phyloP scores from a whole-genome alignment of 2,113 vertebrate genomes.

The Prolemur simus region DNA sequence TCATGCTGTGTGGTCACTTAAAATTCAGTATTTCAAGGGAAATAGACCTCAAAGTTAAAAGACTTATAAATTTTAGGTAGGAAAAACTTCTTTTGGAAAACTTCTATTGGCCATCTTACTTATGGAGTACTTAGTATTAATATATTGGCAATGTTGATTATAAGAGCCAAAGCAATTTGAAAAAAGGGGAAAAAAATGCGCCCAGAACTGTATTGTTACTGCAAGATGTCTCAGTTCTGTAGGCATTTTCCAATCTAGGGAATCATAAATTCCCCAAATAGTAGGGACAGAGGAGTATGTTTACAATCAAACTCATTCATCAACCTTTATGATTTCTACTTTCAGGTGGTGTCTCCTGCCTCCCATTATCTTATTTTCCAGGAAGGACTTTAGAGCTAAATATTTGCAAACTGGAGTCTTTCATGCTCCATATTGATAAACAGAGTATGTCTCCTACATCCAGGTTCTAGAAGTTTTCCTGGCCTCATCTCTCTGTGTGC shows the following conservation, averaged over 20 bases:
- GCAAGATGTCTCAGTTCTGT: not conserved
- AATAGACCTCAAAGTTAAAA: not conserved
- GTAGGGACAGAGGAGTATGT: not conserved
- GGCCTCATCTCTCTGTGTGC: not conserved
- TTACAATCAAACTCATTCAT: constrained; percentile 20
- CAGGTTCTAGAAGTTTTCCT: not conserved
- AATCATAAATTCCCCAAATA: not conserved
- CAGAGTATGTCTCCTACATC: not conserved
- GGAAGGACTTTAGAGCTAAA: not conserved
- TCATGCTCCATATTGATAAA: not conserved
- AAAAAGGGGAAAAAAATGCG: not conserved
- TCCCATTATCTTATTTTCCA: not conserved
- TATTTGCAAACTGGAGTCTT: not conserved
- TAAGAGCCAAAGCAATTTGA: not conserved
- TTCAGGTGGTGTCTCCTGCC: not conserved
- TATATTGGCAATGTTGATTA: not conserved
- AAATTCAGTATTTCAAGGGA: not conserved
- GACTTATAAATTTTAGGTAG: not conserved
- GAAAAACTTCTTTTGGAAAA: constrained; percentile 29
- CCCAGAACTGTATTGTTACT: not conserved
- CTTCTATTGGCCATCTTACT: not conserved
- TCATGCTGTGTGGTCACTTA: not conserved
- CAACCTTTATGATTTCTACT: not conserved
- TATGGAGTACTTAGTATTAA: not conserved
- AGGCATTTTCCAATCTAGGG: not conserved